phyloP scores from a whole-genome alignment of 2,113 vertebrate genomes.

The Atractosteus spatula region DNA sequence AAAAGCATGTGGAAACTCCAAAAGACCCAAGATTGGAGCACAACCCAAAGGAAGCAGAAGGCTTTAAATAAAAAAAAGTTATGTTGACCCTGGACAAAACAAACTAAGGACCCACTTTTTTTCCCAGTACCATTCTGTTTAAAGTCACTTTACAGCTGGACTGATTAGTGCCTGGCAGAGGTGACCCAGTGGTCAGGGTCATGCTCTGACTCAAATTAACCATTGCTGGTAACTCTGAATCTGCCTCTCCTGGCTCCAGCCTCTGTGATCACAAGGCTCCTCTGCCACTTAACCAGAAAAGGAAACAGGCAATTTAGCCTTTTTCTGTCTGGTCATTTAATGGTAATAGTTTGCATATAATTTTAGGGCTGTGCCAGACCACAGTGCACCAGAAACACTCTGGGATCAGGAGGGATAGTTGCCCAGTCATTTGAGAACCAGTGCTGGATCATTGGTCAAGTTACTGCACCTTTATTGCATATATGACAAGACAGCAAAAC shows the following conservation, averaged over 20 bases:
- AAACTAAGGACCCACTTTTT: neutral
- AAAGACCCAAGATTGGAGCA: no score
- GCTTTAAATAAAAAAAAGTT: neutral
- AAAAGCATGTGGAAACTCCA: no score
- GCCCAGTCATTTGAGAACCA: no score
- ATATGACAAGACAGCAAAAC: no score
- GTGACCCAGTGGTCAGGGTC: conserved; percentile 19
- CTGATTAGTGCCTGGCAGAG: neutral
- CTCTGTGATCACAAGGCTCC: conserved; percentile 32
- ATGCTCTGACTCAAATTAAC: neutral
- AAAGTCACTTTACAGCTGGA: neutral
- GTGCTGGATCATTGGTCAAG: no score
- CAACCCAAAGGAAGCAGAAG: neutral
- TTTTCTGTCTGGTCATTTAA: conserved; percentile 46
- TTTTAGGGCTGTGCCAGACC: no score
- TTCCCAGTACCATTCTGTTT: neutral
- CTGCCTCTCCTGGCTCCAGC: conserved; percentile 23
- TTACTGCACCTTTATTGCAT: no score
- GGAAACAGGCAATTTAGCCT: conserved; percentile 36
- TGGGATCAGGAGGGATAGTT: no score
- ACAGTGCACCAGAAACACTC: no score
- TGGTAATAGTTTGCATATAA: conserved; percentile 33
- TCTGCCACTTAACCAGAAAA: conserved; percentile 14
- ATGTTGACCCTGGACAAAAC: neutral
- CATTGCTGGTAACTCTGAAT: conserved; percentile 11